Evolutionary conservation across 2,113 vertebrate species (phyloP).

Genomic region (Melanerpes formicivorus): DNA sequence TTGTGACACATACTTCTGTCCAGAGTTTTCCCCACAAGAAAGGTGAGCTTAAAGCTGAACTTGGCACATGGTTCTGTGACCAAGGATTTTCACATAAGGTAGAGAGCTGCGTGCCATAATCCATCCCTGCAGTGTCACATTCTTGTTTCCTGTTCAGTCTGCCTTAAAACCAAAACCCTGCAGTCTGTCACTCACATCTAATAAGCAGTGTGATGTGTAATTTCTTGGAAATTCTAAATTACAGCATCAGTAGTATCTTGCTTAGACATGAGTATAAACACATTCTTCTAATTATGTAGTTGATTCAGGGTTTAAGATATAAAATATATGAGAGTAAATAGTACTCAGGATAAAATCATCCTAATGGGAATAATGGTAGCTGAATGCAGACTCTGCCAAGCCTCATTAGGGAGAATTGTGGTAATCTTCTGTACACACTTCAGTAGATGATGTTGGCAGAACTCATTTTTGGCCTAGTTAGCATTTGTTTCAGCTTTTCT

Average conservation of each 20-base stretch:
- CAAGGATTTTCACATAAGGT: not conserved
- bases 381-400: not conserved
- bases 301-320: rapidly evolving
- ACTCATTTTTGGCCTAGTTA: not conserved
- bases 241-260: not conserved
- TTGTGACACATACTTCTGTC: not conserved
- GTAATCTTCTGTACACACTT: not conserved
- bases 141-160: not conserved
- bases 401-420: not conserved
- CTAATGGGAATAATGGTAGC: not conserved
- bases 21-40: not conserved
- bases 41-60: not conserved
- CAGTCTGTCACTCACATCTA: not conserved
- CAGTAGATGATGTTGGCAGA: not conserved
- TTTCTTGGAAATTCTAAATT: not conserved
- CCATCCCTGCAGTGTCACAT: not conserved
- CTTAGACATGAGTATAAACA: not conserved
- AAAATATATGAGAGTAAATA: not conserved
- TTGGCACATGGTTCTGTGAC: not conserved
- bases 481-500: not conserved
- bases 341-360: not conserved
- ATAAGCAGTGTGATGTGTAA: not conserved
- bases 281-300: not conserved
- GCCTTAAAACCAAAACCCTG: not conserved
- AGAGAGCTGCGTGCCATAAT: not conserved